A percentile compares a stretch with the other conserved stretches of the same genome.
phyloP scores from a whole-genome alignment of 2,113 vertebrate species.

The Colius striatus region DNA sequence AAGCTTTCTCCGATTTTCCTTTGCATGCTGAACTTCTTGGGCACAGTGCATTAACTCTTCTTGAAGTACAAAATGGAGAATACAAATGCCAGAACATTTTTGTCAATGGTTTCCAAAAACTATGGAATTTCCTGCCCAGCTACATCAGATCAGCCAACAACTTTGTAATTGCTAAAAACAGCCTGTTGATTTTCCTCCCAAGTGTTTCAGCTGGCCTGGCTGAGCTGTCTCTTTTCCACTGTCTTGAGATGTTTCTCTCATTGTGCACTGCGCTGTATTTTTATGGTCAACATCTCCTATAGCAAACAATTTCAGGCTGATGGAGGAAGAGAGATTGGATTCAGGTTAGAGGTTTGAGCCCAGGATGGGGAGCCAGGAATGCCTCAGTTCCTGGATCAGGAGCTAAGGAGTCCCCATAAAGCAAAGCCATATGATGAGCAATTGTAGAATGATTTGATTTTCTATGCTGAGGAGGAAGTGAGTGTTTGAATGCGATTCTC shows the following conservation, averaged over 20 bases:
- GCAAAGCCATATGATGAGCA: slow-evolving; percentile 75
- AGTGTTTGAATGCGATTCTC: slow-evolving; percentile 52
- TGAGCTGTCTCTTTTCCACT: slow-evolving; percentile 50
- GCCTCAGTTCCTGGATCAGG: slow-evolving; percentile 41
- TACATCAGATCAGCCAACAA: slow-evolving; percentile 53
- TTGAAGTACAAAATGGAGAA: slow-evolving; percentile 45
- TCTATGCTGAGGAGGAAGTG: slow-evolving; percentile 65
- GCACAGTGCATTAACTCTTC: slow-evolving; percentile 62
- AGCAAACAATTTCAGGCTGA: slow-evolving; percentile 58
- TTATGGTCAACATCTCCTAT: slow-evolving; percentile 57
- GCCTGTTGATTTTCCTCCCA: slow-evolving; percentile 61
- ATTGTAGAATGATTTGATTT: slow-evolving; percentile 63
- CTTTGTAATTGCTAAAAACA: slow-evolving; percentile 63
- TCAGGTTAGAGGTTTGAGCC: slow-evolving; percentile 56
- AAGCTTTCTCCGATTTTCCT: slow-evolving; percentile 36
- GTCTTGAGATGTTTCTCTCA: slow-evolving; percentile 68
- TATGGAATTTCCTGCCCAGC: slow-evolving; percentile 62
- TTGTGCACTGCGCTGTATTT: slow-evolving; percentile 50
- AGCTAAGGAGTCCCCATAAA: slow-evolving; percentile 77
- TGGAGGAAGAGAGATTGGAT: slow-evolving; percentile 61
- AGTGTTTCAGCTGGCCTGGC: slow-evolving; percentile 65
- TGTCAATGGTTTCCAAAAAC: slow-evolving; percentile 58
- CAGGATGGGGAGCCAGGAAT: slow-evolving; percentile 16
- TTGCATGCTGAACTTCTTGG: slow-evolving; percentile 12
- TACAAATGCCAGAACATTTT: slow-evolving; percentile 55